Conservation (phyloP, 1,140 invertebrate genomes). For the Procambarus virginalis region DNA sequence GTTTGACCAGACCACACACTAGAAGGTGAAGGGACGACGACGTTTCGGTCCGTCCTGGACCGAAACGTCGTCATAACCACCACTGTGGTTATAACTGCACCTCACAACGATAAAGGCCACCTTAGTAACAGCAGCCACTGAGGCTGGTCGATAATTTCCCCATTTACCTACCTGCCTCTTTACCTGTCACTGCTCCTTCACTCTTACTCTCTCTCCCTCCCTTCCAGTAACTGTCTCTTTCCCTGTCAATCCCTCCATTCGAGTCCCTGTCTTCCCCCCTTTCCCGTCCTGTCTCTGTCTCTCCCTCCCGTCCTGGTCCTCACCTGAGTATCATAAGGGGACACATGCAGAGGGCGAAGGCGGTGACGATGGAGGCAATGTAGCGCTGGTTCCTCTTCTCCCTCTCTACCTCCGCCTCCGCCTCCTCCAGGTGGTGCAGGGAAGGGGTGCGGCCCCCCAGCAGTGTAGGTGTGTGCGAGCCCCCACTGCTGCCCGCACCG, state of each 20-base stretch:
- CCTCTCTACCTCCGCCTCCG: conserved; percentile 78
- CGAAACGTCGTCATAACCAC: no score
- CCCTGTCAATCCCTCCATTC: neutral
- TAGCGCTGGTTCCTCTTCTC: conserved; percentile 82
- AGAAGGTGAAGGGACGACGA: no score
- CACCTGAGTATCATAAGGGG: conserved; percentile 81
- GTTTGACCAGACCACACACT: no score
- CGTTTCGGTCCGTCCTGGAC: no score
- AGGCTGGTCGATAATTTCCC: no score
- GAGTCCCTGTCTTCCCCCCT: neutral
- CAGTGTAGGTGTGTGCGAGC: conserved; percentile 29
- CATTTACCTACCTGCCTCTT: no score
- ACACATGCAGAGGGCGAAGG: conserved; percentile 81
- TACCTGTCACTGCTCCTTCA: neutral
- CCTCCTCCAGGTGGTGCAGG: conserved; percentile 76
- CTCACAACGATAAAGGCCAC: no score
- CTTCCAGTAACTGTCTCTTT: neutral
- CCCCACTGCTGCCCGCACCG: conserved; percentile 1
- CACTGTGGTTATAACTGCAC: no score
- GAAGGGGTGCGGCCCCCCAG: conserved; percentile 40
- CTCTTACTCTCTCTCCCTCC: neutral
- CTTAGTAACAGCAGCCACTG: no score
- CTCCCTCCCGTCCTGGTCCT: conserved; percentile 26
- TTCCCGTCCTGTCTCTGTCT: no score
- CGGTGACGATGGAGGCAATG: conserved; percentile 80